Base-by-base conservation (phyloP, 2,113 vertebrate species). In the Panthera leo region DNA sequence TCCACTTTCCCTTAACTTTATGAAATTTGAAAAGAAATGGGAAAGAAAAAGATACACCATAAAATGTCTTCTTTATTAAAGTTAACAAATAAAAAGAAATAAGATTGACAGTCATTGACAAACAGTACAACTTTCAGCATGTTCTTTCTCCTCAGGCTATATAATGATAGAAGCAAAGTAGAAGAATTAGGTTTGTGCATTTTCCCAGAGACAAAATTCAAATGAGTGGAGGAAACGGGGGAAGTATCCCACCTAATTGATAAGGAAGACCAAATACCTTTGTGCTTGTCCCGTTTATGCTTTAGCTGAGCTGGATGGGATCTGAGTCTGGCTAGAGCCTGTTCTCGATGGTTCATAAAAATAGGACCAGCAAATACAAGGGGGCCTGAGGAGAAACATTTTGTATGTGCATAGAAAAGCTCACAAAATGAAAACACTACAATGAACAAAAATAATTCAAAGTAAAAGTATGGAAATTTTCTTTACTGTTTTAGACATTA, bases 321-420 rank as follows among this genome's bases (percentile, higher is more conserved):
- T 99, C 99, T 99, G 99, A 99, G 99, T 99, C 99, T 99, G 99
- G 99, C 99, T 99, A 99, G 99, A 99, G 99, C 99, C 99, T 99
- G 99, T 99, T 99, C 99, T 99, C 99, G 99, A 98, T 99, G 99
- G 99, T 99, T 99, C 99, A 99, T 99, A 99, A 99, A 99, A 99
- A 99, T 99, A 99, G 99, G 99, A 99, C 99, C 99, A 98, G 99
- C 99, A 99, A 99, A 99, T 99, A 99, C 99, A 99, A 99, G 98
- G 99, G 99, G 99, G 99, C 99, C 99, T 99, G 99, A 99, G 99
- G 99, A 99, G 99, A 99, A 99, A 99, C 99, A 99, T 99, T 99
- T 99, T 99, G 99, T 99, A 99, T 99, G 99, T 99, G 99, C 99
- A 99, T 99, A 99, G 99, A 99, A 99, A 99, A 99, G 99, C 99